These are phyloP conservation scores for Crotalus tigris DNA, from an alignment of 2,113 vertebrate genomes.

Conservation along the genomic window DNA sequence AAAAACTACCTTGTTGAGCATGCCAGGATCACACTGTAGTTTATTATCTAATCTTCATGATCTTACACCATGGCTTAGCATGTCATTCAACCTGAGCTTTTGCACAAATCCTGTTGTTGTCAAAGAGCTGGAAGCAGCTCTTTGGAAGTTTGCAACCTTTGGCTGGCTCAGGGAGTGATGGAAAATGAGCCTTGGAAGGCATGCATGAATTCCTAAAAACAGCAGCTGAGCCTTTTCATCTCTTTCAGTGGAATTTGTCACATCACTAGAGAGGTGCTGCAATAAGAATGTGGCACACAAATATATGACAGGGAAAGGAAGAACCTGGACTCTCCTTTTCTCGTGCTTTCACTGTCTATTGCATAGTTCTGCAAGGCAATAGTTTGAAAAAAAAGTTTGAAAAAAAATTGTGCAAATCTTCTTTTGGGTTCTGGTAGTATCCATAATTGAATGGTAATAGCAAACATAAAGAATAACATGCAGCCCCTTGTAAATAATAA, in stretches of 20 bases:
- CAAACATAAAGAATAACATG: neutral
- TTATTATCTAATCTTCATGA: neutral
- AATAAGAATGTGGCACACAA: neutral
- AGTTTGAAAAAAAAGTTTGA: neutral
- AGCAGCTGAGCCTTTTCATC: slow-evolving; percentile 1
- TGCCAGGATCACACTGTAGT: no score
- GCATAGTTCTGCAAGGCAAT: neutral
- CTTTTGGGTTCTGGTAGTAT: neutral
- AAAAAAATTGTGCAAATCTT: neutral
- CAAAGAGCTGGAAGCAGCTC: neutral
- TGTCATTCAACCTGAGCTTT: no score
- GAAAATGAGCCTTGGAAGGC: neutral
- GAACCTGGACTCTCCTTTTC: neutral
- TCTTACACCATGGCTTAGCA: neutral
- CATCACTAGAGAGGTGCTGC: neutral
- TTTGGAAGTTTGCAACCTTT: neutral
- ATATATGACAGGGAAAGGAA: neutral
- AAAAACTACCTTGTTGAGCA: neutral
- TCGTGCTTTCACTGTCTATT: neutral
- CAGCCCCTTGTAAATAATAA: neutral
- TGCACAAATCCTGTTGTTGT: neutral
- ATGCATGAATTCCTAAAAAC: neutral
- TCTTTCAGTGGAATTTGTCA: slow-evolving; percentile 5
- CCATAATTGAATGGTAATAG: neutral
- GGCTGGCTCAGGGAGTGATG: neutral